Conservation (phyloP, 92 coral and sea anemone species). For the Phenganax subtilis region DNA sequence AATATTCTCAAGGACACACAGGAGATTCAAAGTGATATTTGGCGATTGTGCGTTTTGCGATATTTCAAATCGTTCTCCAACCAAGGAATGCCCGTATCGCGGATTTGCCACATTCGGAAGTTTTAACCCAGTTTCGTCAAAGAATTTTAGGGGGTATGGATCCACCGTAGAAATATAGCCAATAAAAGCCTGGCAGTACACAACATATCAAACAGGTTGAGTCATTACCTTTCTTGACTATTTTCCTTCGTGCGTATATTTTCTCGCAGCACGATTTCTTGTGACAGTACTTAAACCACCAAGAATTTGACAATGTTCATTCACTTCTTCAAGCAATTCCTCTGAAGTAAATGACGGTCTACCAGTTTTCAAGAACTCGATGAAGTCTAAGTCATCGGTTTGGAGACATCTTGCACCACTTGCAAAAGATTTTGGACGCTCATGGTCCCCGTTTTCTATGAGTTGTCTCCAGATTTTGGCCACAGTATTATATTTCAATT, state of each 20-base stretch:
- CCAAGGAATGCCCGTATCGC: constrained; percentile 45
- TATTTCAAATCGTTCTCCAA: constrained; percentile 46
- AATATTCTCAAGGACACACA: constrained; percentile 44
- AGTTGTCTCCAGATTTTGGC: too few species aligned
- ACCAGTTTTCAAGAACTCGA: constrained; percentile 43
- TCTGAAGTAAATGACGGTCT: constrained; percentile 41
- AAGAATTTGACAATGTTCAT: constrained; percentile 18
- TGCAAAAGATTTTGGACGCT: background rate
- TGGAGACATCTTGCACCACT: constrained; percentile 39
- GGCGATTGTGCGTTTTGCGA: constrained; percentile 25
- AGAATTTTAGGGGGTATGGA: constrained; percentile 7
- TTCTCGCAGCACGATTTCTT: constrained; percentile 20
- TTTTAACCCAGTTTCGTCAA: background rate
- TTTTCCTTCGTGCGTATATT: constrained; percentile 39
- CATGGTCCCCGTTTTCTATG: too few species aligned
- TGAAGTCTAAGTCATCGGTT: constrained; percentile 42
- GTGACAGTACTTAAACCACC: too few species aligned
- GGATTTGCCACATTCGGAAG: constrained; percentile 44
- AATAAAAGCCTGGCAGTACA: constrained; percentile 51
- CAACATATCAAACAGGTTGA: constrained; percentile 30
- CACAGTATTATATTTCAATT: too few species aligned
- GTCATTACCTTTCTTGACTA: constrained; percentile 48
- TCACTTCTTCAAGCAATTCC: constrained; percentile 36
- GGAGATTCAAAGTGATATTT: constrained; percentile 50
- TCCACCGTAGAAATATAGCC: constrained; percentile 39